These are phyloP conservation scores for Hypsibius dujardini DNA, from an alignment of 1,140 invertebrate species.

Conservation along the genomic window DNA sequence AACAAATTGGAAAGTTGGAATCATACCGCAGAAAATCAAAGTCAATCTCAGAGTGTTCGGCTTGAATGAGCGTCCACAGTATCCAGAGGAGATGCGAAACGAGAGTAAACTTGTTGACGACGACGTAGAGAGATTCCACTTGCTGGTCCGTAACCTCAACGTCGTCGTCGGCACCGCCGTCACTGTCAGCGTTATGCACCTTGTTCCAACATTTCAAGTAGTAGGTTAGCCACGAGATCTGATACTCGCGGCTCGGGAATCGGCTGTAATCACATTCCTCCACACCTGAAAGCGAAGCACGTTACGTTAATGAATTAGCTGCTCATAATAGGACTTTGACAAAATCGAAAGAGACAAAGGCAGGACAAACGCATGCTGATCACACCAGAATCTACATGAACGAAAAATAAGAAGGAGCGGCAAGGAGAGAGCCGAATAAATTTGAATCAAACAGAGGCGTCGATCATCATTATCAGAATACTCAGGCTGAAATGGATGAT, in stretches of 20 bases:
- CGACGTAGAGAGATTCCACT: slow-evolving; percentile 49
- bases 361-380: no score
- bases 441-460: no score
- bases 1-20: slow-evolving; percentile 14
- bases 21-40: slow-evolving; percentile 78
- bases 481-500: no score
- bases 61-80: slow-evolving; percentile 76
- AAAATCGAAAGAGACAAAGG: no score
- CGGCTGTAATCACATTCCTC: slow-evolving; percentile 11
- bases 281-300: slow-evolving; percentile 25
- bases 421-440: no score
- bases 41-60: slow-evolving; percentile 69
- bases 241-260: slow-evolving; percentile 28
- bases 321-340: no score
- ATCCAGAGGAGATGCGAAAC: slow-evolving; percentile 75
- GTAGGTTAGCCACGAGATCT: slow-evolving; percentile 56
- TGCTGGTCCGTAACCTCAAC: slow-evolving; percentile 35
- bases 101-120: slow-evolving; percentile 60
- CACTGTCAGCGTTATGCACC: slow-evolving; percentile 21
- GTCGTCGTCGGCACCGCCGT: background rate
- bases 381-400: no score
- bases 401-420: no score
- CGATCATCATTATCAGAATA: no score
- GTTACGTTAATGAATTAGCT: background rate
- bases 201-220: slow-evolving; percentile 43